Evolutionary conservation across 2,113 vertebrate species (phyloP).

Genomic region (Boulengeromyrus knoepffleri): DNA sequence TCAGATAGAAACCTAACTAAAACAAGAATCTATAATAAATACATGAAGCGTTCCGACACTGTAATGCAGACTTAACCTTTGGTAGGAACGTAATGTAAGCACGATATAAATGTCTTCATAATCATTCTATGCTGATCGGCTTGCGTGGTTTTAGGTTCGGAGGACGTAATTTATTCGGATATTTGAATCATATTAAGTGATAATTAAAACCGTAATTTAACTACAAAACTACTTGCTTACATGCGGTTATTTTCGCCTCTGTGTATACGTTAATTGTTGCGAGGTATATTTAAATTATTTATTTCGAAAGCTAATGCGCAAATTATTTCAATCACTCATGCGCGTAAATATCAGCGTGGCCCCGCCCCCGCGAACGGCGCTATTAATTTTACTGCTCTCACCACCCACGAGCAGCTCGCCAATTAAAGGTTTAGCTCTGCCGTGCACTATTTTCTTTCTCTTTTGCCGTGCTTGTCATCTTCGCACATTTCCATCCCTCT

Average conservation of each 20-base stretch:
- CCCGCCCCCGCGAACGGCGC: not conserved
- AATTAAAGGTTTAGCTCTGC: not conserved
- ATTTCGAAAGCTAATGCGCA: not conserved
- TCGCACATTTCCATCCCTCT: not conserved
- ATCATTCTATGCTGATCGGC: not conserved
- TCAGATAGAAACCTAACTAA: not conserved
- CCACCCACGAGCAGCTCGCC: not conserved
- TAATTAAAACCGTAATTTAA: constrained; percentile 4
- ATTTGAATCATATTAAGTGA: not conserved
- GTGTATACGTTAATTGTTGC: not conserved
- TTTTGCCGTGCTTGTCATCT: not conserved
- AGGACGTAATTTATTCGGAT: not conserved
- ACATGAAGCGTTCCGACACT: not conserved
- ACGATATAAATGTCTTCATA: not conserved
- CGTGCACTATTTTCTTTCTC: not conserved
- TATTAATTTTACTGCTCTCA: not conserved
- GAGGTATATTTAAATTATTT: constrained; percentile 7
- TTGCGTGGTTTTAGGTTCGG: not conserved
- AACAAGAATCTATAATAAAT: not conserved
- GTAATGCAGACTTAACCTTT: not conserved
- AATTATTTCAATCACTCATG: constrained; percentile 14
- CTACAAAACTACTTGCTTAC: not conserved
- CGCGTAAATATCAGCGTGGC: constrained; percentile 11
- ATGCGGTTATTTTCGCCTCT: not conserved
- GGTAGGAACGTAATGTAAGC: not conserved